Percentiles rank a stretch among this genome's conserved stretches.
Evolutionary conservation across 2,797 vertebrate species (phyloP).

Genomic region (Loris lydekkerianus): DNA sequence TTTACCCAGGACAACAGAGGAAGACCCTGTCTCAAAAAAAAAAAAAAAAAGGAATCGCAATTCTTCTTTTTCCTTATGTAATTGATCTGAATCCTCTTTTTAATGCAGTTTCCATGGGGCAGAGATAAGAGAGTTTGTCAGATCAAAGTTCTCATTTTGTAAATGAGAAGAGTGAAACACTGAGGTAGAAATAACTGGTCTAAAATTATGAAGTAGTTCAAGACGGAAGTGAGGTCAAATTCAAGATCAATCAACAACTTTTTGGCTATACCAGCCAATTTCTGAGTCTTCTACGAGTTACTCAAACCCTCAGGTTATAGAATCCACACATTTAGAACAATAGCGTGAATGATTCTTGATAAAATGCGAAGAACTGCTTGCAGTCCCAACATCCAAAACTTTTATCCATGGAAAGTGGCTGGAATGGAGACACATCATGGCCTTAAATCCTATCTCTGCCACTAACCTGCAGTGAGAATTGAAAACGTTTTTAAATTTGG

Average conservation of each 20-base stretch:
- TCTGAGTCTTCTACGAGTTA: neutral
- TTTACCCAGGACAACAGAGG: too few relatives aligned
- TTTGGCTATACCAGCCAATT: neutral
- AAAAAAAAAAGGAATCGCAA: neutral
- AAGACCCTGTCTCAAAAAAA: too few relatives aligned
- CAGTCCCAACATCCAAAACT: neutral
- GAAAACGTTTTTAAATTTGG: neutral
- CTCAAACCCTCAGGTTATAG: neutral
- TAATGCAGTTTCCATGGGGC: neutral
- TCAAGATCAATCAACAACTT: neutral
- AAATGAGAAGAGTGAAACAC: neutral
- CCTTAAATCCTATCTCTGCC: neutral
- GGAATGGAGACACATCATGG: neutral
- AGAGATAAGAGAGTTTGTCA: neutral
- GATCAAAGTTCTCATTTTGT: neutral
- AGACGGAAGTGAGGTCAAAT: neutral
- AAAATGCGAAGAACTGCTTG: neutral
- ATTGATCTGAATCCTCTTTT: neutral
- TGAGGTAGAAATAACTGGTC: neutral
- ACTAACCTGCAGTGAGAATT: neutral
- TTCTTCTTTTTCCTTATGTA: constrained; percentile 3
- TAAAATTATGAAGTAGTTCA: neutral
- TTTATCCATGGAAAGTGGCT: neutral
- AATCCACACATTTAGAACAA: neutral
- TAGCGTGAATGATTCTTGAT: neutral